These are phyloP conservation scores for Danio choprae DNA, from an alignment of 2,797 vertebrate genomes.

Conservation along the genomic window DNA sequence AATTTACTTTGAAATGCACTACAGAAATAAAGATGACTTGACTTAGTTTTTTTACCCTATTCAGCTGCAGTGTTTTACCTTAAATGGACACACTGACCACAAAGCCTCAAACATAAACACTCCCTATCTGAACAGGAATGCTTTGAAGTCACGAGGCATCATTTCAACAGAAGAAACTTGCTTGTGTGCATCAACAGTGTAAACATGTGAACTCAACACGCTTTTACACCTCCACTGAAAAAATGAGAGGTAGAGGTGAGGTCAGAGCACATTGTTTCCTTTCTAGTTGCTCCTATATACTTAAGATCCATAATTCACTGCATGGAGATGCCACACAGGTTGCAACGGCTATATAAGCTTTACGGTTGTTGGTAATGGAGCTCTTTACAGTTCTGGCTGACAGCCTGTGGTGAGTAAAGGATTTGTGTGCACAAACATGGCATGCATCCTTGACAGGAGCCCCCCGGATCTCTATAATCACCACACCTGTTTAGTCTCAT, in stretches of 20 bases:
- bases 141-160: neutral
- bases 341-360: neutral
- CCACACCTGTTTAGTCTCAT: constrained; percentile 40
- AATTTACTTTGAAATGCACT: neutral
- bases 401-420: constrained; percentile 23
- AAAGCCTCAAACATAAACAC: neutral
- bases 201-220: neutral
- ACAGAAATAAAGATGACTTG: neutral
- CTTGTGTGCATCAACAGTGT: constrained; percentile 4
- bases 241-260: constrained; percentile 16
- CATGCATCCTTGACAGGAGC: constrained; percentile 31
- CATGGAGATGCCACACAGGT: constrained; percentile 15
- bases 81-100: neutral
- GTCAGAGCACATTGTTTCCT: constrained; percentile 33
- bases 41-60: neutral
- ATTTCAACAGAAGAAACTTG: neutral
- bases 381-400: constrained; percentile 2
- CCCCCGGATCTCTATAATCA: constrained; percentile 13
- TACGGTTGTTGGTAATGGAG: constrained; percentile 6
- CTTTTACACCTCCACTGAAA: neutral
- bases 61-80: neutral
- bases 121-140: constrained; percentile 1
- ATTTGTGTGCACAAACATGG: constrained; percentile 37
- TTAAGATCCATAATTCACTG: constrained; percentile 15
- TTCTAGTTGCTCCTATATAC: constrained; percentile 1